These are phyloP conservation scores for Ophraella communa DNA, from an alignment of 2,888 invertebrate species.

Conservation along the genomic window DNA sequence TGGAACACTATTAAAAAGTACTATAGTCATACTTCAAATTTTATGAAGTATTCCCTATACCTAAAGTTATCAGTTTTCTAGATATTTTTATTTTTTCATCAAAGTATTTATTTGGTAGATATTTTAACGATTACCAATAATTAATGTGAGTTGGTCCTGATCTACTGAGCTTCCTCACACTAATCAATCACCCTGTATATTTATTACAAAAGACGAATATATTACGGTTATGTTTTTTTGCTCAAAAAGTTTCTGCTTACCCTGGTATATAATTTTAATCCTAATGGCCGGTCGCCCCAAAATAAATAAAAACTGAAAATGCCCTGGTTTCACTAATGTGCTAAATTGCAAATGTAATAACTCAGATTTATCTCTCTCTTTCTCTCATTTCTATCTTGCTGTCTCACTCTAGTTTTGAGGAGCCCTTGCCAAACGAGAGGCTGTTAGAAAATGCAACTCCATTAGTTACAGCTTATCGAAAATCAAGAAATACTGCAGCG, in stretches of 20 bases:
- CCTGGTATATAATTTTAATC: slow-evolving; percentile 55
- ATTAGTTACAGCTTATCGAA: slow-evolving; percentile 18
- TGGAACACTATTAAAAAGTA: too few relatives aligned
- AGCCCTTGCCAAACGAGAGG: slow-evolving; percentile 19
- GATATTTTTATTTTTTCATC: too few relatives aligned
- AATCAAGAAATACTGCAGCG: slow-evolving; percentile 23
- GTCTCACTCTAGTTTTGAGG: slow-evolving; percentile 25
- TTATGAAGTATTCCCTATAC: too few relatives aligned
- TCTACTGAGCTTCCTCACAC: too few relatives aligned
- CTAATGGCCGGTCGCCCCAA: slow-evolving; percentile 57
- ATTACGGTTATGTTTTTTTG: too few relatives aligned
- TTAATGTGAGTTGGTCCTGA: too few relatives aligned
- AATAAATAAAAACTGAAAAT: slow-evolving; percentile 56
- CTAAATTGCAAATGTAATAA: slow-evolving; percentile 37
- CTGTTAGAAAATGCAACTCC: slow-evolving; percentile 8
- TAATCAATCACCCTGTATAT: too few relatives aligned
- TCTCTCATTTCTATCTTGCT: slow-evolving; percentile 17
- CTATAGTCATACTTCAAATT: too few relatives aligned
- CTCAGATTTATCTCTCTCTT: slow-evolving; percentile 26
- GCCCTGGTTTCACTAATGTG: slow-evolving; percentile 38
- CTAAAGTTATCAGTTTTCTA: too few relatives aligned
- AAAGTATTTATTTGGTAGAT: too few relatives aligned
- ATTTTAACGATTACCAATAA: too few relatives aligned
- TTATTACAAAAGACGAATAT: too few relatives aligned
- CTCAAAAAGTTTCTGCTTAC: neutral